Evolutionary conservation across 1,140 invertebrate genomes (phyloP).

Genomic region (Anastatus disparis): DNA sequence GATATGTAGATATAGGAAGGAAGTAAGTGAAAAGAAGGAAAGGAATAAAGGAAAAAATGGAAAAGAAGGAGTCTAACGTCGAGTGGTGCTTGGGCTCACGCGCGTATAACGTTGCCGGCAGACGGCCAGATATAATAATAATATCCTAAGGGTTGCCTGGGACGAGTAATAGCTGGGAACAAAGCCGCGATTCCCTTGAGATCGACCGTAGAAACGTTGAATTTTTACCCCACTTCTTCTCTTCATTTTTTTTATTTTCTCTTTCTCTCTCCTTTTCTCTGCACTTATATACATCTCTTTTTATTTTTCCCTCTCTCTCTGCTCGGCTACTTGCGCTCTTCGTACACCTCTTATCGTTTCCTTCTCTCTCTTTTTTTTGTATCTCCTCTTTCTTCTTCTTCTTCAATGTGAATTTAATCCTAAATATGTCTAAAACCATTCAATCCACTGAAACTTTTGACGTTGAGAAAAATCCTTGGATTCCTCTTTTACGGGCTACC

Average conservation of each 20-base stretch:
- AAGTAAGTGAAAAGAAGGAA: neutral
- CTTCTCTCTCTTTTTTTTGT: too few relatives aligned
- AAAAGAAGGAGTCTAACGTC: conserved; percentile 15
- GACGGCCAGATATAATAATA: conserved; percentile 67
- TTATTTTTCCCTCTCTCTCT: conserved; percentile 38
- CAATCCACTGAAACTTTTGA: conserved; percentile 28
- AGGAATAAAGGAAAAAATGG: conserved; percentile 19
- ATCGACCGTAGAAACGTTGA: conserved; percentile 49
- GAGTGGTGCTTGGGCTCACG: conserved; percentile 28
- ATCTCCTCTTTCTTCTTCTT: conserved; percentile 45
- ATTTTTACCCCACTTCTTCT: conserved; percentile 43
- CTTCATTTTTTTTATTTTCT: too few relatives aligned
- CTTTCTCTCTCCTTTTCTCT: too few relatives aligned
- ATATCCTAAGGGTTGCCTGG: conserved; percentile 64
- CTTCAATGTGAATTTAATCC: conserved; percentile 64
- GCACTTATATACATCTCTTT: conserved; percentile 31
- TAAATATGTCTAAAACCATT: conserved; percentile 57
- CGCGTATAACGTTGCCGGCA: conserved; percentile 49
- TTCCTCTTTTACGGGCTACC: too few relatives aligned
- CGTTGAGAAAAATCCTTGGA: conserved; percentile 1
- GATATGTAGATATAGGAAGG: neutral
- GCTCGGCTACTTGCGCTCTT: too few relatives aligned
- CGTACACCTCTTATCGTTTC: too few relatives aligned
- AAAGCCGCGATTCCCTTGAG: conserved; percentile 64
- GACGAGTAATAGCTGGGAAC: conserved; percentile 67